phyloP scores from a whole-genome alignment of 2,888 invertebrate species.

The Myopa testacea region DNA sequence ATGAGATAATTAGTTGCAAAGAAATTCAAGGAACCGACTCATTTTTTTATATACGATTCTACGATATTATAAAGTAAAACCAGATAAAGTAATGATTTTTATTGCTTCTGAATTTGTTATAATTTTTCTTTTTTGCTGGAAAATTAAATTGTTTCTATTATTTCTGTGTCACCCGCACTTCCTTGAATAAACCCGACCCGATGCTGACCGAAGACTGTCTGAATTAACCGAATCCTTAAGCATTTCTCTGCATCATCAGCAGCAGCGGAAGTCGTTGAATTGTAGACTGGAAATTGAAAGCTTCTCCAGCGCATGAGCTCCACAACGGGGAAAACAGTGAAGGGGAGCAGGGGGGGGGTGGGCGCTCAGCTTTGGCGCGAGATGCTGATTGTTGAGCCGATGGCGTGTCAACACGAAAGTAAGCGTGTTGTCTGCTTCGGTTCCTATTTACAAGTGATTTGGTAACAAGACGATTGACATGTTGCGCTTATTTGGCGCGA shows the following conservation, averaged over 20 bases:
- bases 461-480: slow-evolving; percentile 23
- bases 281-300: slow-evolving; percentile 28
- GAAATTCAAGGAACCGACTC: not conserved
- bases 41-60: too few relatives aligned
- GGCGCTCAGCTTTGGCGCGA: not conserved
- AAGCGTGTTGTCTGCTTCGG: not conserved
- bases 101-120: not conserved
- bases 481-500: slow-evolving; percentile 27
- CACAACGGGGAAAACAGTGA: not conserved
- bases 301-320: slow-evolving; percentile 14
- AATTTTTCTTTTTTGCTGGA: not conserved
- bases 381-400: slow-evolving; percentile 1
- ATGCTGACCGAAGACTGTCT: slow-evolving; percentile 63
- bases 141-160: not conserved
- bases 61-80: not conserved
- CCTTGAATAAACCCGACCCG: not conserved
- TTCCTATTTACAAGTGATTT: slow-evolving; percentile 20
- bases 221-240: slow-evolving; percentile 55
- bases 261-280: slow-evolving; percentile 21
- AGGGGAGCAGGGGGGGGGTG: not conserved
- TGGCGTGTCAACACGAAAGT: not conserved
- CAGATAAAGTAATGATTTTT: not conserved
- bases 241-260: slow-evolving; percentile 32
- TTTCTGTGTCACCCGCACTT: not conserved
- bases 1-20: not conserved